Conservation (phyloP, 2,113 vertebrate species). For the Odobenus rosmarus region DNA sequence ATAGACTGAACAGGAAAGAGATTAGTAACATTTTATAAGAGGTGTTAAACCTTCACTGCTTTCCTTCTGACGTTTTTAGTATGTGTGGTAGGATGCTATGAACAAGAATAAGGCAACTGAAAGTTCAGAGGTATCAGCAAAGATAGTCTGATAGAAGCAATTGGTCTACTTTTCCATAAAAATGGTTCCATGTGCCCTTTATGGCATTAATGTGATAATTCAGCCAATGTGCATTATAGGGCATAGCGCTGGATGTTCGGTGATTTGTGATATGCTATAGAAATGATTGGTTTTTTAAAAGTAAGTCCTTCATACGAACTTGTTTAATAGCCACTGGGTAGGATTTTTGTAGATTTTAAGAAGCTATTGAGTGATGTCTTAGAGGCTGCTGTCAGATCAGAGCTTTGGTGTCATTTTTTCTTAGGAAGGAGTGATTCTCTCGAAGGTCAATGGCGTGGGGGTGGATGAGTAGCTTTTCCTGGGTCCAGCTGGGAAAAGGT, state of each 20-base stretch:
- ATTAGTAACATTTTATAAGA: not conserved
- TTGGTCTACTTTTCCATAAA: not conserved
- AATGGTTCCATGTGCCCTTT: not conserved
- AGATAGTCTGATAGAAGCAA: not conserved
- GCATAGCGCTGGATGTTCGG: not conserved
- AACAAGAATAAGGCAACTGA: not conserved
- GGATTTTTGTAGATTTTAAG: not conserved
- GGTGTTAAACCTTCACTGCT: not conserved
- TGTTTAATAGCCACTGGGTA: not conserved
- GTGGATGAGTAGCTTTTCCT: not conserved
- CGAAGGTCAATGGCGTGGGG: not conserved
- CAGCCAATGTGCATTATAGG: not conserved
- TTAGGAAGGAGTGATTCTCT: not conserved
- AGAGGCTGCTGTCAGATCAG: not conserved
- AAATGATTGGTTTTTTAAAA: not conserved
- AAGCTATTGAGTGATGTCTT: not conserved
- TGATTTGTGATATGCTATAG: not conserved
- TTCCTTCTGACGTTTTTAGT: conserved; percentile 39
- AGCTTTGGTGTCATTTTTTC: not conserved
- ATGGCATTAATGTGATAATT: not conserved
- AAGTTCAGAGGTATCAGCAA: not conserved
- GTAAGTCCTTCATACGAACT: not conserved
- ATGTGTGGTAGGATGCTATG: not conserved
- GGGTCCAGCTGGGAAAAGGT: not conserved
- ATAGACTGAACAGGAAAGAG: not conserved